Evolutionary conservation across 2,797 vertebrate genomes (phyloP), one percentile per base, ranked within the genome.

Genomic region (Pterois miles): DNA sequence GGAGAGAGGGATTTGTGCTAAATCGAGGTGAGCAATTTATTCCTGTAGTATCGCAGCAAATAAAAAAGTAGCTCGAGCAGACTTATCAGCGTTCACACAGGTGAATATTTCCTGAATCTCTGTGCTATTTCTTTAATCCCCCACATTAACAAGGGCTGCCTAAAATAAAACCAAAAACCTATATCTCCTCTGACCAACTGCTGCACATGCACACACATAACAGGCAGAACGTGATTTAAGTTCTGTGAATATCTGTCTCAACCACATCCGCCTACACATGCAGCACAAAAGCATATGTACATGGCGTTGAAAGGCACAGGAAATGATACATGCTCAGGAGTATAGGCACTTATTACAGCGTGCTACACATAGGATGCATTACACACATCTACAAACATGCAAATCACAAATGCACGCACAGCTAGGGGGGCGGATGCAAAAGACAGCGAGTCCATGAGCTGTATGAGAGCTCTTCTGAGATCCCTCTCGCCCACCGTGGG

Each of bases 401-500:
- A 86, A 85, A 91, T 88, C 74, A 74, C 74, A 86, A 78, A 74
- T 66, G 69, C 74, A 78, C 5, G 52, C 78, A 80, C 60, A 50
- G 74, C 67, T 84, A 64, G 75, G 89, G 83, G 85, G 89, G 92
- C n/a, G 85, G 83, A 76, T 76, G 82, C 53, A 84, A 34, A 65
- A 65, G 40, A 63, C 85, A 91, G 82, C 29, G 84, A 87, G 87
- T 82, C 88, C 82, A 74, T 87, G 88, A 82, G 82, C 71, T 79
- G 82, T 88, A 83, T 71, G 88, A 94, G 90, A 90, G 92, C 92
- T 90, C 85, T 88, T 86, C 84, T 90, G 82, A 89, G 90, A 87
- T 91, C 86, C 86, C 87, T 87, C 53, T 65, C 83, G 89, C 90
- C 87, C 89, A 67, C 91, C 82, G 94, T 95, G 94, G 94, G 94